phyloP scores from a whole-genome alignment of 2,888 invertebrate genomes.

The Alloscopus bannaensis region DNA sequence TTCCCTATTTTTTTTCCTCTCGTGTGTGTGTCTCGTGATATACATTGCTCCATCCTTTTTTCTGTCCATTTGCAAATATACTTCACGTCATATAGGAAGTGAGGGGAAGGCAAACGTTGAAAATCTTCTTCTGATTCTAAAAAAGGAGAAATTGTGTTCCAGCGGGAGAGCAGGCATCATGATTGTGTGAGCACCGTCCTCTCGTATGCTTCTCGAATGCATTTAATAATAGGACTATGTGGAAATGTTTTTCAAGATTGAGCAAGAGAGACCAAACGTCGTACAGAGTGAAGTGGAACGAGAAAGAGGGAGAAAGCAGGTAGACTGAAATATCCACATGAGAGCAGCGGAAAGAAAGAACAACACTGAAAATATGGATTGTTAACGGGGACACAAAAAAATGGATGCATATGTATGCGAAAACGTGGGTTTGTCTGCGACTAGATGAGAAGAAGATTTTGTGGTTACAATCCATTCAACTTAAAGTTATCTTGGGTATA shows the following conservation, averaged over 20 bases:
- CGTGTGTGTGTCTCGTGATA: not conserved
- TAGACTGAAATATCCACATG: not conserved
- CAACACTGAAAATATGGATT: no score
- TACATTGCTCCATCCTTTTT: not conserved
- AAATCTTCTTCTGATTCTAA: not conserved
- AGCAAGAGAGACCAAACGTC: not conserved
- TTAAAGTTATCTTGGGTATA: not conserved
- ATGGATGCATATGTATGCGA: no score
- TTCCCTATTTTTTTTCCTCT: constrained; percentile 3
- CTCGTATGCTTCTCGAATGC: constrained; percentile 6
- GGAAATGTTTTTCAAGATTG: not conserved
- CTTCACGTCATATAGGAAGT: not conserved
- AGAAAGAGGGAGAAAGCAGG: not conserved
- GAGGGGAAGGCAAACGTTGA: not conserved
- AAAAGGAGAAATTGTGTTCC: not conserved
- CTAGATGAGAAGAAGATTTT: constrained; percentile 22
- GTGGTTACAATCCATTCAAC: constrained; percentile 30
- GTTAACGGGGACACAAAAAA: no score
- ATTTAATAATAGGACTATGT: constrained; percentile 9
- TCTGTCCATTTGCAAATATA: not conserved
- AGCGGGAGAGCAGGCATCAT: constrained; percentile 1
- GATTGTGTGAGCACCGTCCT: constrained; percentile 9
- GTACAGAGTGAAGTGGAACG: not conserved
- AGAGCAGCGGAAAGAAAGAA: constrained; percentile 20
- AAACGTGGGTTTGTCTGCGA: no score